Evolutionary conservation across 92 coral and sea anemone genomes (phyloP), one percentile per base, ranked within the genome.

Genomic region (Paramuricea clavata): DNA sequence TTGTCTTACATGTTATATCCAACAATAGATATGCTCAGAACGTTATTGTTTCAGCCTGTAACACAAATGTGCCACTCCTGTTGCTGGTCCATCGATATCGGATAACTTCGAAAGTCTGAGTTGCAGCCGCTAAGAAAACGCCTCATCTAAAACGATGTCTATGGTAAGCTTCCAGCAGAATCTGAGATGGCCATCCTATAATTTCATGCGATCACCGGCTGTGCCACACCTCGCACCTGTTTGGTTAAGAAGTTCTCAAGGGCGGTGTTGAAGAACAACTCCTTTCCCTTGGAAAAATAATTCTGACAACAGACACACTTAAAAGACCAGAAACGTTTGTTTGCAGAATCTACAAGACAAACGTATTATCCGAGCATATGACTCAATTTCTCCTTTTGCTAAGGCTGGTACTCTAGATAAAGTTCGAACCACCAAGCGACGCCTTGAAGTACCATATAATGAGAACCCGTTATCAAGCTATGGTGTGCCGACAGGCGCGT

Each of bases 401-500:
- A 74, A 69, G 34, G 44, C 35, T 25, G 49, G 76, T 42, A 47
- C 74, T 56, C 88, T 70, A 23, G 83, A 88, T 25, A 61, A 49
- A 47, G 77, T 88, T 25, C 89, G 83, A n/a, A n/a, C 91, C 88
- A n/a, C 83, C 88, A 39, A 73, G 68, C 50, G 92, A 83, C 75
- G 81, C 92, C 50, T 80, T 81, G 59, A 59, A 71, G 61, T 68
- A 26, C 25, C 88, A 83, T 71, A 73, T 83, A 31, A 75, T n/a
- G 73, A 42, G 81, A 42, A 49, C 85, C 36, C 88, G 61, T 50
- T 74, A 82, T 79, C 91, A 88, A 67, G 85, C 88, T 33, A 60
- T 61, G 76, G 75, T 88, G 39, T 88, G 91, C 88, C 75, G 71
- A 61, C 85, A 89, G 47, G 86, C 89, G 23, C 89, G 75, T 47